Percentiles rank a stretch among this genome's conserved stretches.
Conservation (phyloP, 2,888 invertebrate species). For the Cryptocephalus moraei region DNA sequence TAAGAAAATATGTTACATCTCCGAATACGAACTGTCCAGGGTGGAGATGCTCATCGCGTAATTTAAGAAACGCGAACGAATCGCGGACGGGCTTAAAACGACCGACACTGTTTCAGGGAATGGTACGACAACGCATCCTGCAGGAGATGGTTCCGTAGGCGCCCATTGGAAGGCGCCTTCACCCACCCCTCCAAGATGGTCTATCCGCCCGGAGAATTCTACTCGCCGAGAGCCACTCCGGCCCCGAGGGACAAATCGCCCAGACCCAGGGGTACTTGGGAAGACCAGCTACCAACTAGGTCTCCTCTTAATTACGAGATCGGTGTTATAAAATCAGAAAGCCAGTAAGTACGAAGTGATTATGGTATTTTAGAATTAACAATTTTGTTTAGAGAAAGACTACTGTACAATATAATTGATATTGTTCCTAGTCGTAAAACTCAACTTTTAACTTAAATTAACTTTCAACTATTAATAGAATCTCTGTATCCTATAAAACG, state of each 20-base stretch:
- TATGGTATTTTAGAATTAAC: no score
- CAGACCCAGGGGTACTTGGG: conserved; percentile 48
- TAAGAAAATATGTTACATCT: conserved; percentile 19
- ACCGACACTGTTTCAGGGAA: conserved; percentile 44
- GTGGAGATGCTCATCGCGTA: conserved; percentile 19
- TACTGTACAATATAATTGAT: no score
- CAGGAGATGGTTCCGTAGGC: conserved; percentile 74
- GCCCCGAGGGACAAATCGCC: conserved; percentile 43
- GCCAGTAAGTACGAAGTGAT: conserved; percentile 57
- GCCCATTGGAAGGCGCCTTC: conserved; percentile 74
- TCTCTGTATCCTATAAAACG: no score
- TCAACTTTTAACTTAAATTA: no score
- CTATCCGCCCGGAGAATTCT: conserved; percentile 75
- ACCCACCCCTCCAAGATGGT: conserved; percentile 91
- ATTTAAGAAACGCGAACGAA: neutral
- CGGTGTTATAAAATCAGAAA: conserved; percentile 69
- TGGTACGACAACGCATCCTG: conserved; percentile 88
- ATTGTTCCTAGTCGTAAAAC: no score
- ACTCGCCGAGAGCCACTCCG: conserved; percentile 71
- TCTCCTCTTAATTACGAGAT: conserved; percentile 79
- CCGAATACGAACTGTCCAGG: conserved; percentile 18
- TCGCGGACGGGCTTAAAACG: no score
- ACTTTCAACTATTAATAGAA: no score
- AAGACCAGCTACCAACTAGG: conserved; percentile 62
- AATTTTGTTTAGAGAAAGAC: no score